Percentiles rank a stretch among this genome's conserved stretches.
Conservation (phyloP, 2,888 invertebrate genomes). For the Tiliacea citrago region DNA sequence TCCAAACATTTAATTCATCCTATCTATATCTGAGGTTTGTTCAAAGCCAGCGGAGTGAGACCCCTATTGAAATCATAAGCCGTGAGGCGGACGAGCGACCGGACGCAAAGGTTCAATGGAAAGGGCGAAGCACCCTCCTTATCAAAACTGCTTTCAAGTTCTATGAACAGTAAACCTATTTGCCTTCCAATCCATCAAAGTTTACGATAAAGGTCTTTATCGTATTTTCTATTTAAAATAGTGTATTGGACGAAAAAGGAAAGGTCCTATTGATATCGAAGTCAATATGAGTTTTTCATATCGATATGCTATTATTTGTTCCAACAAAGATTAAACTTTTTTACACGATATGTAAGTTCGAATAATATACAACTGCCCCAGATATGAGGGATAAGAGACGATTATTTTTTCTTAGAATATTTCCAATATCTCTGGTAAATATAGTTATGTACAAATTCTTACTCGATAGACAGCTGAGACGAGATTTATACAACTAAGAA, state of each 20-base stretch:
- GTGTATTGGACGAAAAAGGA: constrained; percentile 50
- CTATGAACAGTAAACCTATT: constrained; percentile 73
- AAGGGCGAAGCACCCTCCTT: constrained; percentile 70
- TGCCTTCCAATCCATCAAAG: constrained; percentile 76
- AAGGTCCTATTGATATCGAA: constrained; percentile 54
- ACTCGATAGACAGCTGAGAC: constrained; percentile 29
- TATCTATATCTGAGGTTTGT: constrained; percentile 62
- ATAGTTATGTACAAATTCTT: constrained; percentile 42
- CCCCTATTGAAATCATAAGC: constrained; percentile 72
- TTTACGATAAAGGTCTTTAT: constrained; percentile 71
- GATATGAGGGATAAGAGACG: constrained; percentile 46
- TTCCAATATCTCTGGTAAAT: constrained; percentile 59
- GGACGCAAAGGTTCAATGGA: constrained; percentile 70
- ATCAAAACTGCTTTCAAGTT: constrained; percentile 77
- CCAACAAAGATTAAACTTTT: constrained; percentile 61
- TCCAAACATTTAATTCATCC: constrained; percentile 65
- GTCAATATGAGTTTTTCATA: constrained; percentile 68
- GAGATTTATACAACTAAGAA: constrained; percentile 10
- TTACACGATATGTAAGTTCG: constrained; percentile 30
- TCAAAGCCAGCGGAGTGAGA: constrained; percentile 65
- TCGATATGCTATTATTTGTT: constrained; percentile 59
- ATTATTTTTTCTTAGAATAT: constrained; percentile 35
- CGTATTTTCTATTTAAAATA: constrained; percentile 69
- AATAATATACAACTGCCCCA: constrained; percentile 40
- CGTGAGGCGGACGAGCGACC: constrained; percentile 63